phyloP scores from a whole-genome alignment of 2,113 vertebrate species.

The Pomatorhinus ruficollis region DNA sequence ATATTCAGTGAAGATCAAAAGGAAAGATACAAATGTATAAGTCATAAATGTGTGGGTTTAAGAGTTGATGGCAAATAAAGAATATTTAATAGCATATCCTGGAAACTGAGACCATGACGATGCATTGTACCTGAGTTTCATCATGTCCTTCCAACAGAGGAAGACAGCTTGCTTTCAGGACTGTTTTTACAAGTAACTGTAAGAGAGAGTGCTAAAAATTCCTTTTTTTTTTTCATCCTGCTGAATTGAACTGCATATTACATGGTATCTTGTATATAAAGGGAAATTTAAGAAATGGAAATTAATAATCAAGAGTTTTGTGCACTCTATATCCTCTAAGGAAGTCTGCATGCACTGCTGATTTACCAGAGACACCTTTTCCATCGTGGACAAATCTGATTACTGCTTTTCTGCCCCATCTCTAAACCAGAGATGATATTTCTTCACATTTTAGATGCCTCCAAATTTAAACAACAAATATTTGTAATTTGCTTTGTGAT shows the following conservation, averaged over 20 bases:
- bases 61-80: not conserved
- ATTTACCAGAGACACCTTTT: not conserved
- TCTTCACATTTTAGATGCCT: not conserved
- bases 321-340: not conserved
- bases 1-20: not conserved
- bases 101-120: not conserved
- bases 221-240: not conserved
- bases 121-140: not conserved
- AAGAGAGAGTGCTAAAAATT: not conserved
- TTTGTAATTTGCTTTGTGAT: not conserved
- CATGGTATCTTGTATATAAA: not conserved
- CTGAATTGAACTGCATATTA: not conserved
- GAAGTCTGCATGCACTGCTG: not conserved
- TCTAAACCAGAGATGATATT: not conserved
- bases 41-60: not conserved
- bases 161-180: not conserved
- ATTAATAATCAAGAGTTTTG: not conserved
- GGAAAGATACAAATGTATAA: not conserved
- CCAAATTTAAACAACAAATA: not conserved
- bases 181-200: not conserved
- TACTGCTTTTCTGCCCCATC: not conserved
- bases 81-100: not conserved
- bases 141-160: not conserved
- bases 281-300: not conserved
- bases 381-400: not conserved